phyloP scores from a whole-genome alignment of 1,140 invertebrate genomes.

The Octopus sinensis region DNA sequence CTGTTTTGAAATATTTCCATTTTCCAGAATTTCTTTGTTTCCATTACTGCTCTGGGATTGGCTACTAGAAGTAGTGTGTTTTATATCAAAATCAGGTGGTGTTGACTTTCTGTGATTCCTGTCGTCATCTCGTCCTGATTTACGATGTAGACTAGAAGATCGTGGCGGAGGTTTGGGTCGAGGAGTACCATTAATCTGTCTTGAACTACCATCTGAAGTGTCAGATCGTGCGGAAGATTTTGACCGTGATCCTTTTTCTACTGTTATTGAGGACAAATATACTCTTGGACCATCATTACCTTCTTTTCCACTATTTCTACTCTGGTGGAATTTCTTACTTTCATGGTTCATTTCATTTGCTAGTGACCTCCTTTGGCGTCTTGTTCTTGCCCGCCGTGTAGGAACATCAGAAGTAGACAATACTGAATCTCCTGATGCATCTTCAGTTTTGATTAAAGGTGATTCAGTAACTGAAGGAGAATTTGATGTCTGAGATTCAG shows the following conservation, averaged over 20 bases:
- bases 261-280: background rate
- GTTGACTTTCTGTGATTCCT: constrained; percentile 35
- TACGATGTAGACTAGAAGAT: background rate
- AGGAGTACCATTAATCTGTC: background rate
- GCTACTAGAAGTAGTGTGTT: constrained; percentile 28
- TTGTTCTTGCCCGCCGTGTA: background rate
- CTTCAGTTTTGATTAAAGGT: background rate
- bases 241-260: background rate
- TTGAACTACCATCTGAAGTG: background rate
- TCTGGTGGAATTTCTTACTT: background rate
- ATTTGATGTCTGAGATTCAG: background rate
- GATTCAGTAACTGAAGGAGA: background rate
- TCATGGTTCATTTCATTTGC: background rate
- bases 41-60: constrained; percentile 11
- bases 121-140: constrained; percentile 6
- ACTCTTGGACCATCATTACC: background rate
- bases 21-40: constrained; percentile 15
- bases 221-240: background rate
- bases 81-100: constrained; percentile 31
- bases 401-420: background rate
- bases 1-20: constrained; percentile 18
- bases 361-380: constrained; percentile 4
- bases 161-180: constrained; percentile 4
- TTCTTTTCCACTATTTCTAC: background rate
- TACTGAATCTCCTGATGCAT: background rate